Evolutionary conservation across 2,888 invertebrate species (phyloP), one percentile per base, ranked within the genome.

Genomic region (Bombylius major): DNA sequence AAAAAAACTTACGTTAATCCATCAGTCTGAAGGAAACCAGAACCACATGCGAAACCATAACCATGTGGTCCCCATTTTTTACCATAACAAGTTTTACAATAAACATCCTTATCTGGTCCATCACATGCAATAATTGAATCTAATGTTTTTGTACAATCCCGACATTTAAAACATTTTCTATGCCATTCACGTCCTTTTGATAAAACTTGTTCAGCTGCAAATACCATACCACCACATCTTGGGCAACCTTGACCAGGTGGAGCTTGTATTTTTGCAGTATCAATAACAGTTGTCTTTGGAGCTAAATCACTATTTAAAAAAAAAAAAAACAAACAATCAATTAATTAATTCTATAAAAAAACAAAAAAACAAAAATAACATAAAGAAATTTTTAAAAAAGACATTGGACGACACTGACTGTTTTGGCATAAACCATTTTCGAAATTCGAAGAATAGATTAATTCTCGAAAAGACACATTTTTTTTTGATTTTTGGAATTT

Each of bases 31-130:
- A 94, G 80, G 78, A 92, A 92, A 63, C 95, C 94, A 63, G 93
- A 93, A 59, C 95, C 95, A 70, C 90, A 91, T 62, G 94, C 95
- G 71, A 93, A 95, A 57, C 95, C 95, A 70, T 94, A 95, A 59
- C 93, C 93, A 73, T 96, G 96, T 54, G 96, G 96, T 66, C 96
- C 97, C 87, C 89, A 96, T 75, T 92, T 95, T 78, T 95, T 93
- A 68, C 95, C 95, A 74, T 98, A 96, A 77, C 97, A 98, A 68
- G 91, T 90, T 77, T 92, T 95, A 78, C 97, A 97, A 77, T 92
- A 97, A 60, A 97, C 87, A 65, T 94, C 91, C 60, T 82, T 82
- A 67, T 95, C 90, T 54, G 96, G 96, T 50, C 91, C 92, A 70
- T 96, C 95, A 69, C 94, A 93, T 64, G 94, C 94, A 67, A 89